Evolutionary conservation across 92 coral and sea anemone species (phyloP), one percentile per base, ranked within the genome.

Genomic region (Phenganax marumi): DNA sequence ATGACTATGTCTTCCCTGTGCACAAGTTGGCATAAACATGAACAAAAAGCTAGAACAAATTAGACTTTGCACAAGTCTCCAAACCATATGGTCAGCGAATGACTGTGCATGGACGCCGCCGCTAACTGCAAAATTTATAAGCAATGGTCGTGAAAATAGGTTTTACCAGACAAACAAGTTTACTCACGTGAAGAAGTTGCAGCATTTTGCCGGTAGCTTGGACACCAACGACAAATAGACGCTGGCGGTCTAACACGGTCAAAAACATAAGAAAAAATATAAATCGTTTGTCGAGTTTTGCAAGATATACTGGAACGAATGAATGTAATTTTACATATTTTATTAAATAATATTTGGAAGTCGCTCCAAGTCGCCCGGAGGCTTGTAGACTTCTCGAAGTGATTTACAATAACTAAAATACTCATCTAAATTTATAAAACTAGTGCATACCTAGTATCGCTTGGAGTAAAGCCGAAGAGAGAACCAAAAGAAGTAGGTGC

Each of bases 191-290:
- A 68, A n/a, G 79, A 58, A 16, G 64, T 17, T 7, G 75, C 52
- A 7, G 68, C 73, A 46, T 72, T 73, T 60, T 88, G 71, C 53
- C 81, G 86, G 66, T 26, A 66, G 65, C 90, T 48, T 22, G 93
- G 93, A 78, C 93, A 90, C 86, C 89, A 90, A 16, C 93, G 89
- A 57, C 93, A 90, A 0, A 87, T 66, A 21, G 75, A 26, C 24
- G 84, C 52, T 26, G 86, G 76, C n/a, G 86, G 70, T 75, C 93
- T 85, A 39, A 58, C 24, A 71, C 39, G 49, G 9, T 64, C 13
- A 57, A 53, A n/a, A 52, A 13, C 76, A n/a, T 4, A 33, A 33
- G 43, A 33, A 33, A 33, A 33, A 33, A 33, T 33, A 33, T 33
- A 33, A 33, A 33, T 33, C 43, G 1, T 33, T 4, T 1, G 43